These are phyloP conservation scores for Pangasius larnaudii DNA, from an alignment of 2,797 vertebrate species.

Conservation along the genomic window DNA sequence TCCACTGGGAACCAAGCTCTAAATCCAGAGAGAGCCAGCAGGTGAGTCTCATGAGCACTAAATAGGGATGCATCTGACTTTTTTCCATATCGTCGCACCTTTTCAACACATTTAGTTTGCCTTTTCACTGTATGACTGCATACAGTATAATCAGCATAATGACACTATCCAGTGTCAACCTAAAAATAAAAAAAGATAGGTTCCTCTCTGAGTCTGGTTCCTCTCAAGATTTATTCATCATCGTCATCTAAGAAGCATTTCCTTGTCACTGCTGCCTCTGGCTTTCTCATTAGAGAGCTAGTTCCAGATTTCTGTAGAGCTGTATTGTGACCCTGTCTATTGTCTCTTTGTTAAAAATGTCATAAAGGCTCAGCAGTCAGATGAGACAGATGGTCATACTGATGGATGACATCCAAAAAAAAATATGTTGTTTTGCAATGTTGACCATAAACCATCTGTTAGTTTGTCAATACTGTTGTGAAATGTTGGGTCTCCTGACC, in stretches of 20 bases:
- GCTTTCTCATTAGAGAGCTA: background rate
- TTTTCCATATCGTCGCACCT: background rate
- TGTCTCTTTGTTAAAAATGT: background rate
- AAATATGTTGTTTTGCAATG: background rate
- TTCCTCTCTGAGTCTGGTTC: background rate
- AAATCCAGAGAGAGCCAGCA: slow-evolving; percentile 56
- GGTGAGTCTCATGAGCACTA: slow-evolving; percentile 61
- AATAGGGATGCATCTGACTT: background rate
- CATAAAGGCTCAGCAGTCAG: background rate
- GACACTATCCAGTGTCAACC: background rate
- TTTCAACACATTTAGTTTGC: background rate
- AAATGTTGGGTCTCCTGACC: background rate
- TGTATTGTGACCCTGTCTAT: background rate
- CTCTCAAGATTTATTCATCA: background rate
- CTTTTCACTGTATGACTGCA: background rate
- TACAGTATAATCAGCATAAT: background rate
- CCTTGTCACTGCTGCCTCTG: background rate
- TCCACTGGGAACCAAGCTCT: slow-evolving; percentile 71
- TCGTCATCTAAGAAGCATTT: background rate
- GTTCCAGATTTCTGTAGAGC: background rate
- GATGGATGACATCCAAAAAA: background rate
- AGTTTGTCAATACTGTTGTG: background rate
- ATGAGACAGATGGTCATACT: background rate
- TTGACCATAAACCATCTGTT: background rate
- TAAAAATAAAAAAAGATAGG: background rate